Evolutionary conservation across 2,113 vertebrate species (phyloP).

Genomic region (Oncorhynchus kisutch): DNA sequence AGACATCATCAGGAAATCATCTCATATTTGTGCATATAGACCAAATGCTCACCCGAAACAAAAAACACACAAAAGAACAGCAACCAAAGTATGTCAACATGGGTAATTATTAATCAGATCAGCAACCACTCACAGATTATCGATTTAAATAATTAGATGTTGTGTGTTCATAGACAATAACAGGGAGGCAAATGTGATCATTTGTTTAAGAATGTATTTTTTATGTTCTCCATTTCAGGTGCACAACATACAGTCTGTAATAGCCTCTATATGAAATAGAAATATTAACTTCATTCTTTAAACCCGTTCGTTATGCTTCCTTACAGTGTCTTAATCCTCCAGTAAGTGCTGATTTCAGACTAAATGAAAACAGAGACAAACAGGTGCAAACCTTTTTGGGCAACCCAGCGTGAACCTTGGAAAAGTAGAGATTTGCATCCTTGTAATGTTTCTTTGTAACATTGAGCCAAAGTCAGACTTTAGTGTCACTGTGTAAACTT

Average conservation of each 20-base stretch:
- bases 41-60: not conserved
- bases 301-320: slow-evolving; percentile 63
- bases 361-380: slow-evolving; percentile 73
- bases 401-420: slow-evolving; percentile 55
- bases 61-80: not conserved
- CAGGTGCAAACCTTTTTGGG: slow-evolving; percentile 75
- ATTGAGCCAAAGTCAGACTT: slow-evolving; percentile 64
- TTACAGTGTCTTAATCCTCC: slow-evolving; percentile 66
- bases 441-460: slow-evolving; percentile 32
- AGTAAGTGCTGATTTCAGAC: slow-evolving; percentile 69
- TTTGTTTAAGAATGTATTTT: slow-evolving; percentile 76
- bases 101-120: not conserved
- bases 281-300: slow-evolving; percentile 74
- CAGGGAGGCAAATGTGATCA: slow-evolving; percentile 7
- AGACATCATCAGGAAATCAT: not conserved
- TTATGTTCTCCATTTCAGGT: slow-evolving; percentile 80
- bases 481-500: slow-evolving; percentile 71
- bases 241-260: slow-evolving; percentile 84
- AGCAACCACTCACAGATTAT: not conserved
- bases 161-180: not conserved
- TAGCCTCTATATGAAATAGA: slow-evolving; percentile 75
- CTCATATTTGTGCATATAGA: not conserved
- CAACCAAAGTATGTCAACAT: not conserved
- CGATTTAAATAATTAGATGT: slow-evolving; percentile 1
- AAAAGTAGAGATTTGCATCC: slow-evolving; percentile 53